These are phyloP conservation scores for Yasuhikotakia modesta DNA, from an alignment of 2,797 vertebrate species.

Conservation along the genomic window DNA sequence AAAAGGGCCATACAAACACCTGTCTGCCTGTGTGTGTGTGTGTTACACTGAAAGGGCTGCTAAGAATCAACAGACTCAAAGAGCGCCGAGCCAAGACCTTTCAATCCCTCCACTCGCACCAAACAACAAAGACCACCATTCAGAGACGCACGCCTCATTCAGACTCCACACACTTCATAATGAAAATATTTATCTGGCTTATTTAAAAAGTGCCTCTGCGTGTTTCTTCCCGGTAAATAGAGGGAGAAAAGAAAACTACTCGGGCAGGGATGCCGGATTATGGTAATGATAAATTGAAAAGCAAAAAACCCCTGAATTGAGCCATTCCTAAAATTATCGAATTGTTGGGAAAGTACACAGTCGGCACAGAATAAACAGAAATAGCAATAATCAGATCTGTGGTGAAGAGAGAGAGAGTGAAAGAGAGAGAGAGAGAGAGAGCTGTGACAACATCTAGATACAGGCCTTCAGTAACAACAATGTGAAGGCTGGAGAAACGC, in stretches of 20 bases:
- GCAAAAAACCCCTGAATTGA: constrained; percentile 30
- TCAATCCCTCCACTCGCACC: constrained; percentile 35
- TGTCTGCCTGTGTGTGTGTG: constrained; percentile 5
- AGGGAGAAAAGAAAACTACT: background rate
- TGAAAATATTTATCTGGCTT: constrained; percentile 35
- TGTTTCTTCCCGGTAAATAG: background rate
- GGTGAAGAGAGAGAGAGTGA: constrained; percentile 6
- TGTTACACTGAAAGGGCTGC: constrained; percentile 25
- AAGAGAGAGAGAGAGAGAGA: background rate
- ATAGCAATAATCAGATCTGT: constrained; percentile 51
- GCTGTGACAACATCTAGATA: constrained; percentile 25
- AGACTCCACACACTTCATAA: constrained; percentile 18
- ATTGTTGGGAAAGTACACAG: constrained; percentile 28
- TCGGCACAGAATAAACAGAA: constrained; percentile 24
- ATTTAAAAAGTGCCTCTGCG: constrained; percentile 32
- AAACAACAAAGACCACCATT: constrained; percentile 40
- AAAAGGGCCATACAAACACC: constrained; percentile 14
- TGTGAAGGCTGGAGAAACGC: constrained; percentile 14
- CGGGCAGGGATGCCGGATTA: constrained; percentile 48
- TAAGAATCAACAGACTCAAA: constrained; percentile 5
- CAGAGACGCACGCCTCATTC: constrained; percentile 10
- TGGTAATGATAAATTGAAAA: constrained; percentile 31
- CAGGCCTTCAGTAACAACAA: constrained; percentile 4
- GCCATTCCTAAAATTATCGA: constrained; percentile 45
- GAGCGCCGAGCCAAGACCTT: background rate